phyloP scores from a whole-genome alignment of 2,113 vertebrate species.

The Sciurus niger region DNA sequence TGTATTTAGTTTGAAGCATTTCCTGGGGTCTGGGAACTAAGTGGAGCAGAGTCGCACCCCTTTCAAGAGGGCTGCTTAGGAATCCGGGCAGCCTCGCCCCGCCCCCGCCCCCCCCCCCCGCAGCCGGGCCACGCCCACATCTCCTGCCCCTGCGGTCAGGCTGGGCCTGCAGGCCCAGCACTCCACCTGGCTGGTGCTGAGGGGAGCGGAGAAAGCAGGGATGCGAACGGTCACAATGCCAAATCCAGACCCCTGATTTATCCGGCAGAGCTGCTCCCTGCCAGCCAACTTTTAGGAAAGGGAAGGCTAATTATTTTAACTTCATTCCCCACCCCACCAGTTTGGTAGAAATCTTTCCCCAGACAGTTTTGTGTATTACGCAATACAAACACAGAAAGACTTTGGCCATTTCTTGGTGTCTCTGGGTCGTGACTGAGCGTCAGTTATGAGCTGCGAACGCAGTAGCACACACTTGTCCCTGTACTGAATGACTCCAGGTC shows the following conservation, averaged over 20 bases:
- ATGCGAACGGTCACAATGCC: not conserved
- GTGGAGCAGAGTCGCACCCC: not conserved
- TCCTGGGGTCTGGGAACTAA: not conserved
- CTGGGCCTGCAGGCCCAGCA: not conserved
- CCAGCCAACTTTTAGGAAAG: not conserved
- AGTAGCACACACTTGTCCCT: not conserved
- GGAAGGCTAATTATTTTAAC: not conserved
- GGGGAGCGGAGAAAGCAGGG: not conserved
- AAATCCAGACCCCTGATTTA: not conserved
- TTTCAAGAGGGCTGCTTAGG: not conserved
- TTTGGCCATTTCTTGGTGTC: not conserved
- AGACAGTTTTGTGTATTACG: not conserved
- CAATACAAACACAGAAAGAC: not conserved
- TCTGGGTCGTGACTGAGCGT: rapidly evolving
- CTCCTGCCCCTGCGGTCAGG: too few species aligned
- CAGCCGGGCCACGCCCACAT: not conserved
- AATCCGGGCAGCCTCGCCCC: too few species aligned
- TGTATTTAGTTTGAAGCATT: not conserved
- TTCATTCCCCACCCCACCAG: not conserved
- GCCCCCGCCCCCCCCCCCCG: not conserved
- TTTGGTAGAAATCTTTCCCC: not conserved
- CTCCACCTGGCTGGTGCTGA: not conserved
- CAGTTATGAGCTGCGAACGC: not conserved
- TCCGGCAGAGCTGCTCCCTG: not conserved
- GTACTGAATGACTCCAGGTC: not conserved